Evolutionary conservation across 2,888 invertebrate genomes (phyloP), one percentile per base, ranked within the genome.

Genomic region (Disparrhopalites patrizii): DNA sequence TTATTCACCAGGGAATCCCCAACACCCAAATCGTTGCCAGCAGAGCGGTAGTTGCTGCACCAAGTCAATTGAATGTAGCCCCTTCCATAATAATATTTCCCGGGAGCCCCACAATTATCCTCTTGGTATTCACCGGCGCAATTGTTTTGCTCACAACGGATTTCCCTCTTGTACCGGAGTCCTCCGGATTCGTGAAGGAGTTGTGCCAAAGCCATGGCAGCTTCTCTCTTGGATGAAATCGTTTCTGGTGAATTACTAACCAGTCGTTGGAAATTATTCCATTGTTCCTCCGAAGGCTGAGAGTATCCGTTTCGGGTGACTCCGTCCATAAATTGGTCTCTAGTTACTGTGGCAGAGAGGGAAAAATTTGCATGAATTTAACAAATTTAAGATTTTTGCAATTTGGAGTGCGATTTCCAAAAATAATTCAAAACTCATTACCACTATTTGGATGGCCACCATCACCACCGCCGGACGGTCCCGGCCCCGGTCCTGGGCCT

Each of bases 21-120:
- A 2, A 60, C 20, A 2, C 64, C 64, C 2, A 67, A 52, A 31
- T 30, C 58, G 8, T 33, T 7, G n/a, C 43, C 27, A 1, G 64
- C 64, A 28, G 65, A 43, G 10, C 40, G 25, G 56, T 67, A 67
- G 38, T 65, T 64, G 50, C 51, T 58, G 25, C 55, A 67, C 27
- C 38, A 54, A 1, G 27, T 38, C 7, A 54, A 23, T 25, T 63
- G 63, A 43, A 63, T 55, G 56, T 56, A 63, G 18, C 63, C 63
- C 1, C 63, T 36, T 2, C 63, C 63, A 28, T 47, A 54, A 47
- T 47, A 63, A 27, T 25, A 20, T 38, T 62, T 23, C n/a, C 55
- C 55, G 3, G 40, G 40, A 18, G 40, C n/a, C 3, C 36, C 15
- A 18, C 40, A 40, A 18, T 3, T 3, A 18, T 10, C 13, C 40